Percentiles rank a stretch among this genome's conserved stretches.
Evolutionary conservation across 2,888 invertebrate species (phyloP).

Genomic region (Pyrochroa serraticornis): DNA sequence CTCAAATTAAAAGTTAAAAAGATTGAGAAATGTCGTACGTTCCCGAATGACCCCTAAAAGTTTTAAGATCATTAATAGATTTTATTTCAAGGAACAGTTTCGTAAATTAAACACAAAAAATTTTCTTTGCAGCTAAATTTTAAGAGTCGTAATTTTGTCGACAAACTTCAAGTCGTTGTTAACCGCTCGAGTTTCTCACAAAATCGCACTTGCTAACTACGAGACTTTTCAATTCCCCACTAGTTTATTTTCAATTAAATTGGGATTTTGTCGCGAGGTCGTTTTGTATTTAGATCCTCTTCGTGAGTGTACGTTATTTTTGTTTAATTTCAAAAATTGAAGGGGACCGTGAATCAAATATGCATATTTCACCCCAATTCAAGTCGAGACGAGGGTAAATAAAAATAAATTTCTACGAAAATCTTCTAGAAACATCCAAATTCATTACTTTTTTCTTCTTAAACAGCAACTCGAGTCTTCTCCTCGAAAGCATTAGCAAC

Average conservation of each 20-base stretch:
- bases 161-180: conserved; percentile 34
- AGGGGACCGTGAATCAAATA: no score
- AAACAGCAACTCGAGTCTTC: not conserved
- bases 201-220: conserved; percentile 29
- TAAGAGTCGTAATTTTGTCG: conserved; percentile 2
- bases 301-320: conserved; percentile 1
- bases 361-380: no score
- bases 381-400: no score
- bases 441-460: no score
- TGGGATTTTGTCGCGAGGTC: conserved; percentile 1
- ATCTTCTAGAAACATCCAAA: no score
- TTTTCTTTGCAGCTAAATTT: conserved; percentile 7
- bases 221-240: conserved; percentile 9
- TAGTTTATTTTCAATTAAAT: conserved; percentile 17
- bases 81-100: conserved; percentile 5
- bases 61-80: conserved; percentile 10
- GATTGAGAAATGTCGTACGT: no score
- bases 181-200: conserved; percentile 33
- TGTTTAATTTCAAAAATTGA: not conserved
- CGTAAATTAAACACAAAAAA: conserved; percentile 9
- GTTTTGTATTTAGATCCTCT: not conserved
- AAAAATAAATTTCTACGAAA: no score
- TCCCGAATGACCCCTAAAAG: not conserved
- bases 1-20: no score
- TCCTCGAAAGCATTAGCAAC: not conserved